A percentile compares a stretch with the other conserved stretches of the same genome.
Conservation (phyloP, 2,797 vertebrate genomes). For the Staurois parvus region DNA sequence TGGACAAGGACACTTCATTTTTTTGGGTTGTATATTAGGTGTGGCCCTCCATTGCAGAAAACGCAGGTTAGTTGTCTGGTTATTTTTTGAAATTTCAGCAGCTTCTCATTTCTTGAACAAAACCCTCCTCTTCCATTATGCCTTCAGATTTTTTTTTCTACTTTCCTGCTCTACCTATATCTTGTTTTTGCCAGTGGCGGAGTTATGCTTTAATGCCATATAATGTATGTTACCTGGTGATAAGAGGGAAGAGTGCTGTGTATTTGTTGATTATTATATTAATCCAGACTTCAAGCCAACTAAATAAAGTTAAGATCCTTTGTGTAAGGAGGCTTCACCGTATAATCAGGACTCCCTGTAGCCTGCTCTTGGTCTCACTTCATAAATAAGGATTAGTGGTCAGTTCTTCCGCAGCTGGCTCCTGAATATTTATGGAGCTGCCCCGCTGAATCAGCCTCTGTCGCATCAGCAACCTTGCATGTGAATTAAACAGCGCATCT, state of each 20-base stretch:
- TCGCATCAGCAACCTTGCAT: slow-evolving; percentile 1
- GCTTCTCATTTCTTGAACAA: too few relatives aligned
- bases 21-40: too few relatives aligned
- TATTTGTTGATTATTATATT: background rate
- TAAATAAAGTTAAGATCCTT: background rate
- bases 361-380: background rate
- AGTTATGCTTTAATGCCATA: too few relatives aligned
- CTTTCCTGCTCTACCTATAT: too few relatives aligned
- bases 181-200: too few relatives aligned
- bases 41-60: too few relatives aligned
- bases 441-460: background rate
- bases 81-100: too few relatives aligned
- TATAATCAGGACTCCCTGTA: slow-evolving; percentile 1
- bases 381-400: slow-evolving; percentile 41
- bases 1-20: too few relatives aligned
- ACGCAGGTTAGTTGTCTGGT: too few relatives aligned
- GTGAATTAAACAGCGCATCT: background rate
- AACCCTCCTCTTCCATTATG: too few relatives aligned
- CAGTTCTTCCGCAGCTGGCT: slow-evolving; percentile 2
- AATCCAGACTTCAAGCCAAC: background rate
- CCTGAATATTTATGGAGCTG: slow-evolving; percentile 28
- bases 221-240: background rate
- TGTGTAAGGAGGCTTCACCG: background rate
- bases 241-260: background rate
- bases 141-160: too few relatives aligned